Evolutionary conservation across 2,888 invertebrate species (phyloP), one percentile per base, ranked within the genome.

Genomic region (Alentia gelatinosa): DNA sequence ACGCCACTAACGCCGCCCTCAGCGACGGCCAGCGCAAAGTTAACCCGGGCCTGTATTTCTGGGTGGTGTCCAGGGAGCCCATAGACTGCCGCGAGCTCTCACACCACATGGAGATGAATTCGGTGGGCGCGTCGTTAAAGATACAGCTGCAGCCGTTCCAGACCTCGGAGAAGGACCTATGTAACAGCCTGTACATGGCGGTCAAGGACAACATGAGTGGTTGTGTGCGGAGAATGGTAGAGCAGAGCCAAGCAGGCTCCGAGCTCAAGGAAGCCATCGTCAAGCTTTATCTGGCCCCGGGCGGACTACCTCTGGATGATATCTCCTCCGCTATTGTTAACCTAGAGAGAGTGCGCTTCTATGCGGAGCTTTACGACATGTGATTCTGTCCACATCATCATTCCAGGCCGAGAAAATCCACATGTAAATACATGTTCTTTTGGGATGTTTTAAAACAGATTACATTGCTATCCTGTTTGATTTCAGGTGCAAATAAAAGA

Each of bases 201-300:
- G 86, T 86, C 1, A 86, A 86, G 35, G 86, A 86, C 50, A 86
- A 86, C 47, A 50, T 86, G 47, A 35, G 86, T 1, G 86, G 86
- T 3, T 86, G 86, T 86, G 86, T 86, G 26, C 42, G 47, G 12
- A 26, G 50, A 9, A 33, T 86, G 86, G 47, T 86, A 15, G 86
- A 86, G 33, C 26, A 86, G 26, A 47, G 3, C 7, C 79, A 79
- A 39, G 37, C 37, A 5, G 39, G 23, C 37, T 4, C 15, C 5
- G 23, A 12, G 19, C 15, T 12, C 39, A 79, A 79, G 37, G 79
- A 79, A 39, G 79, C 79, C 35, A 79, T 86, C 35, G 86, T 86
- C 26, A 86, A 86, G 35, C 47, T 86, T 12, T 86, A 47, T 33
- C 19, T 86, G 3, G 47, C n/a, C 19, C 23, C 23, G 1, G 47